Evolutionary conservation across 2,888 invertebrate genomes (phyloP), one percentile per base, ranked within the genome.

Genomic region (Melikaiella ostensackeni): DNA sequence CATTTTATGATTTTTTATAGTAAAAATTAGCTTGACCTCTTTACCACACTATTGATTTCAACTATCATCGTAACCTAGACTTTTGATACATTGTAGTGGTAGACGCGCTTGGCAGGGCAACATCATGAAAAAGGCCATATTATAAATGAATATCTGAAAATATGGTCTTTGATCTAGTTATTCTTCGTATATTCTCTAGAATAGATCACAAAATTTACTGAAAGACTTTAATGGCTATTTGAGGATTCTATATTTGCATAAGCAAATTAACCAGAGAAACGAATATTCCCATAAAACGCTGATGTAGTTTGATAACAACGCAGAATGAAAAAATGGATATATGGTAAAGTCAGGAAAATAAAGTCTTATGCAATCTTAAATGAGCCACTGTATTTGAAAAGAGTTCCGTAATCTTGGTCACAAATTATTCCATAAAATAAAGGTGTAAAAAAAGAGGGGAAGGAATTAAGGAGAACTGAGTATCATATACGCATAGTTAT

Each of bases 401-500:
- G 21, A 57, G 2, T 24, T 24, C 16, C 16, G 59, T 27, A 59
- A 27, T 27, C 27, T 13, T 24, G 24, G 59, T 13, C 24, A 59
- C 5, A 27, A 27, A 42, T 16, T 42, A 42, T 16, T 42, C 42
- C 27, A 63, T 35, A 4, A 75, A 62, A 61, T 62, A 19, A 30
- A 75, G 38, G 16, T n/a, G 42, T 16, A 33, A 21, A 38, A 70
- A 63, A 24, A 27, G 13, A 63, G 42, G 62, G 46, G 27, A 24
- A 74, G 27, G 2, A 74, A 61, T 33, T 61, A 62, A 62, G 70
- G 75, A 66, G 13, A 50, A 42, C 61, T 70, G 55, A 75, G 33
- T 61, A 66, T 77, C 50, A 4, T 70, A 27, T n/a, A 77, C 46
- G 63, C 55, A 46, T 24, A 57, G 30, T 70, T 50, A 78, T 77